Evolutionary conservation across 92 coral and sea anemone species (phyloP).

Genomic region (Meandrina meandrites): DNA sequence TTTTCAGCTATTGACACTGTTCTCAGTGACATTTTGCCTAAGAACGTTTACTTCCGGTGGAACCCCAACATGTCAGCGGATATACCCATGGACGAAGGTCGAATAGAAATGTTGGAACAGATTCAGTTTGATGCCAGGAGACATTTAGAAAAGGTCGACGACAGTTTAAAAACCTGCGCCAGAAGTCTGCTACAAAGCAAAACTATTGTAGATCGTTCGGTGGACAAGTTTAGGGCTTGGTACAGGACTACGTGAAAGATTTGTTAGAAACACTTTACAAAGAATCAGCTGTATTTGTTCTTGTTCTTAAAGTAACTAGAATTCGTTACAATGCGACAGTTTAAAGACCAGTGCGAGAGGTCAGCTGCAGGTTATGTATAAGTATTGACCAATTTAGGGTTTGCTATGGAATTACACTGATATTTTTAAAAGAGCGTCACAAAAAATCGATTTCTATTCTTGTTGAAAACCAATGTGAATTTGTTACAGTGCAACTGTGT

Average conservation of each 20-base stretch:
- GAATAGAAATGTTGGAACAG: conserved; percentile 78
- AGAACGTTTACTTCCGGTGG: conserved; percentile 74
- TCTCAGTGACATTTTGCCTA: conserved; percentile 85
- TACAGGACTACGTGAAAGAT: conserved; percentile 1
- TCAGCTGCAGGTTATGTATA: conserved; percentile 18
- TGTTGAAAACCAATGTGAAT: not conserved
- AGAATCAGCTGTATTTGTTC: not conserved
- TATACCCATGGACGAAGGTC: conserved; percentile 89
- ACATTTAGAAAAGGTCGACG: conserved; percentile 75
- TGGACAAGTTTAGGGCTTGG: conserved; percentile 72
- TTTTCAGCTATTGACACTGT: conserved; percentile 90
- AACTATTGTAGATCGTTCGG: conserved; percentile 55
- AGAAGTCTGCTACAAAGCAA: conserved; percentile 64
- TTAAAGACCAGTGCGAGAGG: conserved; percentile 56
- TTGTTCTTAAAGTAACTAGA: not conserved
- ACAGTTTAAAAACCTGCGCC: conserved; percentile 54
- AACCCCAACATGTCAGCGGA: conserved; percentile 90
- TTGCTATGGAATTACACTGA: not conserved
- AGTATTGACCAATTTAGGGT: not conserved
- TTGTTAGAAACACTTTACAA: not conserved
- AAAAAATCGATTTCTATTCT: too few relatives aligned
- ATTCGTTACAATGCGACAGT: not conserved
- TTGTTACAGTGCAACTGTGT: not conserved
- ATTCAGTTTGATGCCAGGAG: conserved; percentile 79
- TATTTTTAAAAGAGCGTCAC: too few relatives aligned